Evolutionary conservation across 2,888 invertebrate genomes (phyloP).

Genomic region (Calliscelio sp.): DNA sequence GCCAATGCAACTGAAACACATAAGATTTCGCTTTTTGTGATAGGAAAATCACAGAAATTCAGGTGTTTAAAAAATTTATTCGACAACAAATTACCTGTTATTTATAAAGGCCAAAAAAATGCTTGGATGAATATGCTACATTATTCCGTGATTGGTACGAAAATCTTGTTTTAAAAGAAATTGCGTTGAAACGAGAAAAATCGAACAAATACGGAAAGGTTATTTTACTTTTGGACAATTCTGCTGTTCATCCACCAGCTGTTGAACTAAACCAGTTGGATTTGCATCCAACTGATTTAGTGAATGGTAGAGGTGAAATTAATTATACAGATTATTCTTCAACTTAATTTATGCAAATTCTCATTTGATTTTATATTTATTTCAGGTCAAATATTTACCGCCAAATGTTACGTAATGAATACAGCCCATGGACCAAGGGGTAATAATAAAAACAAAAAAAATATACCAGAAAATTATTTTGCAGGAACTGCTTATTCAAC

Average conservation of each 20-base stretch:
- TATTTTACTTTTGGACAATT: slow-evolving; percentile 19
- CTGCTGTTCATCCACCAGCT: slow-evolving; percentile 19
- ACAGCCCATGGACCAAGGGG: slow-evolving; percentile 33
- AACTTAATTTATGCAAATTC: too few species aligned
- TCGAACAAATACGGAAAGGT: slow-evolving; percentile 5
- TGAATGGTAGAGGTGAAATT: slow-evolving; percentile 31
- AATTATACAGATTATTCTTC: not conserved
- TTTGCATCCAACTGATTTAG: too few species aligned
- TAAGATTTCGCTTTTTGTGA: slow-evolving; percentile 8
- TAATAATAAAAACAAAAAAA: slow-evolving; percentile 29
- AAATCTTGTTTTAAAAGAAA: slow-evolving; percentile 11
- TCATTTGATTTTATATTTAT: too few species aligned
- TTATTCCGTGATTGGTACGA: slow-evolving; percentile 28
- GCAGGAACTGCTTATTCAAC: not conserved
- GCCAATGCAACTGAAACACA: slow-evolving; percentile 30
- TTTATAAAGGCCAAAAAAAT: slow-evolving; percentile 13
- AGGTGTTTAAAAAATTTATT: slow-evolving; percentile 22
- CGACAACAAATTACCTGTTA: not conserved
- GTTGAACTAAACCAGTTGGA: slow-evolving; percentile 10
- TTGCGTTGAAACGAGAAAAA: not conserved
- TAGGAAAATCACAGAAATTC: slow-evolving; percentile 22
- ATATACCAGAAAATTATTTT: slow-evolving; percentile 20
- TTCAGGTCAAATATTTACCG: slow-evolving; percentile 26
- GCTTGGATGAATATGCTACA: slow-evolving; percentile 16
- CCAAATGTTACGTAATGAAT: slow-evolving; percentile 23